phyloP scores from a whole-genome alignment of 2,797 vertebrate species.

The Bradypodion ventrale region DNA sequence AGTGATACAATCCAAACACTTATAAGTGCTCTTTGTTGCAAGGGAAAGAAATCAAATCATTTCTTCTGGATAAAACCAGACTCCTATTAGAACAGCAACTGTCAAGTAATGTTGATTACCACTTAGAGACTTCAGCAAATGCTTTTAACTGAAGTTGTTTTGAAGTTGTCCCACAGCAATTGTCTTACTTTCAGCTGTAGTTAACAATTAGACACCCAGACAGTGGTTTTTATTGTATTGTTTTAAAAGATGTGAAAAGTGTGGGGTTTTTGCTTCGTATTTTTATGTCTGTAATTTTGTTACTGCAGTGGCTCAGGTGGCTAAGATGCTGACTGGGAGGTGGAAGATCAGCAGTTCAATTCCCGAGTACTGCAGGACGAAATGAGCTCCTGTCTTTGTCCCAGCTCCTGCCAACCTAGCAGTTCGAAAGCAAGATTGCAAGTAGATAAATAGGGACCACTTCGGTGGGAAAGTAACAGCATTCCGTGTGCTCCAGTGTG shows the following conservation, averaged over 20 bases:
- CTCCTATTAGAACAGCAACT: conserved; percentile 32
- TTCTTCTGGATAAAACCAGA: conserved; percentile 61
- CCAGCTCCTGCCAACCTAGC: too few relatives aligned
- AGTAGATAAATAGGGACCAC: too few relatives aligned
- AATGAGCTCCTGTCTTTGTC: too few relatives aligned
- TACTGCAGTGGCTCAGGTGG: too few relatives aligned
- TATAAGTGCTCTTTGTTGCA: conserved; percentile 63
- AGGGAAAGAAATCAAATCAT: conserved; percentile 67
- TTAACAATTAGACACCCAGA: conserved; percentile 55
- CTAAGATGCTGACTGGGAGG: too few relatives aligned
- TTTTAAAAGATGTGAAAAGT: background rate
- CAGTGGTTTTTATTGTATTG: conserved; percentile 7
- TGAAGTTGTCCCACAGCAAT: conserved; percentile 49
- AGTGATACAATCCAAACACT: conserved; percentile 60
- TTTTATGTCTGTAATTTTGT: too few relatives aligned
- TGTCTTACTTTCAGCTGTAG: conserved; percentile 57
- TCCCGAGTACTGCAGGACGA: too few relatives aligned
- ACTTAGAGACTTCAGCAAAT: conserved; percentile 61
- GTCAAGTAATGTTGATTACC: conserved; percentile 59
- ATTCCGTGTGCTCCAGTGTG: too few relatives aligned
- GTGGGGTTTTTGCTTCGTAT: too few relatives aligned
- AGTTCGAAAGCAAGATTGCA: too few relatives aligned
- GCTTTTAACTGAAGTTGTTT: conserved; percentile 61
- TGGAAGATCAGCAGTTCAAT: too few relatives aligned
- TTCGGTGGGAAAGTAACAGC: too few relatives aligned